Evolutionary conservation across 2,113 vertebrate species (phyloP), one percentile per base, ranked within the genome.

Genomic region (Protobothrops mucrosquamatus): DNA sequence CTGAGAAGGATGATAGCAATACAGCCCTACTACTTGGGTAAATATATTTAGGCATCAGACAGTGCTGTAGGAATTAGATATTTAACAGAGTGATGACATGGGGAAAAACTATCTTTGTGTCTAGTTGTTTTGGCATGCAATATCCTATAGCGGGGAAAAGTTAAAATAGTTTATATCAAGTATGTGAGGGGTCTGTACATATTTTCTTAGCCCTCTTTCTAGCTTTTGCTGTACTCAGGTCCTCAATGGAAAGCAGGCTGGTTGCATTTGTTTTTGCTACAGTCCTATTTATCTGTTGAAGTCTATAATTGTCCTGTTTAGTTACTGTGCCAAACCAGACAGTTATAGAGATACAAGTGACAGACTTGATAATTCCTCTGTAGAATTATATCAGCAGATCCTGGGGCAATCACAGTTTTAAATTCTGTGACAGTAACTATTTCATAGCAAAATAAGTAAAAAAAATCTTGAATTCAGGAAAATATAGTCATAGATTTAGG

Each of bases 401-500:
- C 29, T 69, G 2, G 64, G 29, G 12, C 64, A n/a, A 69, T 14
- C 64, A n/a, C 29, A 69, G 29, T 15, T 69, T 81, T 22, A 20
- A 74, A 61, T 91, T 74, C 39, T 96, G 12, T 0, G 48, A 24
- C 92, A 88, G 54, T 91, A 81, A 39, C 89, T 97, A 96, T 64
- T 92, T 96, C 90, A 94, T 23, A 39, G 91, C 15, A 59, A 81
- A 81, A 2, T 54, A 64, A 51, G 24, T 57, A n/a, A n/a, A 34
- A 34, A 92, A 54, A 95, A 10, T 51, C 91, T 95, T 85, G 43
- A 94, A 92, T 94, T 96, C 91, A 92, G 11, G 81, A 52, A 61
- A 74, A 57, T 89, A 48, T 89, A 61, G 74, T 95, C 48, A 15
- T 29, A 0, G 90, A 34, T 46, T 34, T 87, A 94, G 91, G n/a